A percentile compares a stretch with the other conserved stretches of the same genome.
Evolutionary conservation across 2,797 vertebrate species (phyloP).

Genomic region (Melanogrammus aeglefinus): DNA sequence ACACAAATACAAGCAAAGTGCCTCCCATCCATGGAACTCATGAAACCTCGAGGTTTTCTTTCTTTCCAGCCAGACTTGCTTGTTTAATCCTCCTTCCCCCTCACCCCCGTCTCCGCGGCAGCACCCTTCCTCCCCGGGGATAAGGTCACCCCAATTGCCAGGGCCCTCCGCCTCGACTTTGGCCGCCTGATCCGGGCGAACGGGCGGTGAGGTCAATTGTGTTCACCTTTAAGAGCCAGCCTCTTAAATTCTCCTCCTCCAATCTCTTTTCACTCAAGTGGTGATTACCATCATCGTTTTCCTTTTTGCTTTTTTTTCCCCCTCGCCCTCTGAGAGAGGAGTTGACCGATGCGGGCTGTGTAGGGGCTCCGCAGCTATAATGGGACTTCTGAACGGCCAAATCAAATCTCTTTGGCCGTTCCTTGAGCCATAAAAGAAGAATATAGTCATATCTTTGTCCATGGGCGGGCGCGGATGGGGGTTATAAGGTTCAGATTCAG

Average conservation of each 20-base stretch:
- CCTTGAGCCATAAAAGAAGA: background rate
- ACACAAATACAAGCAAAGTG: background rate
- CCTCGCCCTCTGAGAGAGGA: conserved; percentile 24
- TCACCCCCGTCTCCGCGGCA: background rate
- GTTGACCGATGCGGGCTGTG: conserved; percentile 14
- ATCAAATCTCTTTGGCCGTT: conserved; percentile 39
- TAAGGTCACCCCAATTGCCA: background rate
- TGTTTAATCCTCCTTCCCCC: background rate
- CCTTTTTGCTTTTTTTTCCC: conserved; percentile 27
- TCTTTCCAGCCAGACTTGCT: background rate
- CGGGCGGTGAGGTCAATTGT: background rate
- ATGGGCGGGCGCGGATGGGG: background rate
- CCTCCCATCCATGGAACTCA: background rate
- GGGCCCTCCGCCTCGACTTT: background rate
- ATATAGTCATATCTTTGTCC: background rate
- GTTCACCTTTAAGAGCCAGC: conserved; percentile 28
- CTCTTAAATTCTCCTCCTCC: conserved; percentile 28
- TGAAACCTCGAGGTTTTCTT: background rate
- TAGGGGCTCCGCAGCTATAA: conserved; percentile 35
- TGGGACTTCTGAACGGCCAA: conserved; percentile 38
- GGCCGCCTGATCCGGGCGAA: background rate
- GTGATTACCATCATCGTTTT: conserved; percentile 24
- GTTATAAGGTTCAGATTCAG: conserved; percentile 4
- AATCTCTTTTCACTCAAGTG: background rate
- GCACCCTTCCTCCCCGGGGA: background rate